Evolutionary conservation across 2,888 invertebrate genomes (phyloP).

Genomic region (Lordiphosa andalusiaca): DNA sequence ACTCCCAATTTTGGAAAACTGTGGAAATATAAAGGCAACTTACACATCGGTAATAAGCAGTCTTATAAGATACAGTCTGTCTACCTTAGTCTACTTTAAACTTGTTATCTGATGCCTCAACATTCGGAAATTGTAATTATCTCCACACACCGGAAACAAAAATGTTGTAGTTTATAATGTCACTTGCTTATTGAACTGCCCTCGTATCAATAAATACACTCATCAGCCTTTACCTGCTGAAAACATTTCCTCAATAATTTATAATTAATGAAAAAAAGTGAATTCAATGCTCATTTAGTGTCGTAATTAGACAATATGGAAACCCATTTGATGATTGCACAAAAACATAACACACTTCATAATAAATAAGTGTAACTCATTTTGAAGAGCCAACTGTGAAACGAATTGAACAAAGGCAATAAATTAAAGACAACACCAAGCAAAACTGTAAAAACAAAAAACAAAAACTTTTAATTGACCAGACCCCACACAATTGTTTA

Average conservation of each 20-base stretch:
- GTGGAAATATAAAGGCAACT: too few species aligned
- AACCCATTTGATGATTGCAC: conserved; percentile 44
- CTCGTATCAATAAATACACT: too few species aligned
- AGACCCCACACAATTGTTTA: conserved; percentile 6
- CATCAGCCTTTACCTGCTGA: conserved; percentile 19
- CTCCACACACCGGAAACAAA: too few species aligned
- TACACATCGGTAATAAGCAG: too few species aligned
- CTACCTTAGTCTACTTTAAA: too few species aligned
- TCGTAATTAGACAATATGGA: conserved; percentile 54
- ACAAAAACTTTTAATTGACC: not conserved
- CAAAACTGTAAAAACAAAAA: not conserved
- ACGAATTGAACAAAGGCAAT: conserved; percentile 28
- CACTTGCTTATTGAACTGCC: too few species aligned
- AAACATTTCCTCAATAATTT: conserved; percentile 47
- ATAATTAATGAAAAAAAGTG: conserved; percentile 30
- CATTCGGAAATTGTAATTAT: too few species aligned
- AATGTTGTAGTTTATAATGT: too few species aligned
- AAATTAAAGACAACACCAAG: conserved; percentile 17
- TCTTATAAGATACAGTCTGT: too few species aligned
- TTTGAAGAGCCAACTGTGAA: conserved; percentile 2
- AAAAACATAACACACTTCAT: conserved; percentile 15
- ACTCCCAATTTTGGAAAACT: too few species aligned
- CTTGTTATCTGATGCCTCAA: too few species aligned
- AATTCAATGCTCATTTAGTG: conserved; percentile 31
- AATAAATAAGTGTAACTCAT: conserved; percentile 18